Evolutionary conservation across 2,888 invertebrate genomes (phyloP), one percentile per base, ranked within the genome.

Genomic region (Macrostomum cliftonense): DNA sequence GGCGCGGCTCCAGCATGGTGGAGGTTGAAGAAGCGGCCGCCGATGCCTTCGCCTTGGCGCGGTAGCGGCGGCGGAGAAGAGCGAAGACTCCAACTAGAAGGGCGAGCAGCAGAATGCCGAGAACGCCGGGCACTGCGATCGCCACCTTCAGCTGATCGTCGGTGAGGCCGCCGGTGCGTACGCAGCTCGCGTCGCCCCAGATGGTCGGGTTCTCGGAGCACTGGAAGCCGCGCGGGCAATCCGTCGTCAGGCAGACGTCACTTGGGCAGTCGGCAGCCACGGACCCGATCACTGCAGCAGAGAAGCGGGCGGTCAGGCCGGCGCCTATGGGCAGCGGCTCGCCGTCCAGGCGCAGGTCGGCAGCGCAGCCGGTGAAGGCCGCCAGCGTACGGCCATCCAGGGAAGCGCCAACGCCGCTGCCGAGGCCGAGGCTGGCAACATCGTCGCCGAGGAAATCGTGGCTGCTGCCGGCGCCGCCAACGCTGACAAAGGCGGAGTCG

Each of bases 341-440:
- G n/a, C 20, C 43, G 40, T 46, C 43, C 19, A 46, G 43, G 14
- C 16, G 36, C 7, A 46, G 20, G 19, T 46, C 39, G 13, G 46
- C 39, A 13, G 43, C 14, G 37, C 46, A 46, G 19, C 46, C 46
- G 43, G 12, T 17, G 19, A 46, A 46, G 14, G 40, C 46, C 9
- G 45, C n/a, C 14, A 40, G 20, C 20, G 16, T 9, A 9, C 20
- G 16, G 28, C 28, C 28, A 9, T 28, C 28, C 28, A 28, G 28
- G 9, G 28, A 28, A 9, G 28, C 28, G 28, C 28, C 28, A 28
- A 28, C 28, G 28, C 28, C 28, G 28, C 28, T 28, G 28, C 28
- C 28, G 28, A 28, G 28, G 28, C 28, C 28, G 28, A 28, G 28
- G 9, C 28, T 28, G 28, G 9, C 28, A 4, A 28, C 28, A 9